A percentile compares a stretch with the other conserved stretches of the same genome.
Conservation (phyloP, 2,113 vertebrate genomes). For the Uria aalge region DNA sequence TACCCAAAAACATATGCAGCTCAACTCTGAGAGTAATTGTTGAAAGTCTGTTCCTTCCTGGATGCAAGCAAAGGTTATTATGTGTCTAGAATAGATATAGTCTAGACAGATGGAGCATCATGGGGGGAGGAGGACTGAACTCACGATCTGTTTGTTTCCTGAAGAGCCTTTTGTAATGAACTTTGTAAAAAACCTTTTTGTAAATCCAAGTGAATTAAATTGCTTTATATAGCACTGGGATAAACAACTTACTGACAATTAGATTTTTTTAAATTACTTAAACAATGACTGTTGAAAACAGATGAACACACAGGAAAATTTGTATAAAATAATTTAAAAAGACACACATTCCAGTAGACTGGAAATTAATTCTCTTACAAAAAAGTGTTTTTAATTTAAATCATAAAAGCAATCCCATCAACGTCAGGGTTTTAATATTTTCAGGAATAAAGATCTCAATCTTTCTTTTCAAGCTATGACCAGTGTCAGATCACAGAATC, state of each 20-base stretch:
- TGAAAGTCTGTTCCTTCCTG: constrained; percentile 19
- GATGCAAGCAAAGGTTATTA: not conserved
- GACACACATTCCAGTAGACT: not conserved
- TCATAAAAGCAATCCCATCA: not conserved
- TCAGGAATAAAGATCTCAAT: not conserved
- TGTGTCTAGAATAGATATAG: constrained; percentile 3
- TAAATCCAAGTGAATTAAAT: not conserved
- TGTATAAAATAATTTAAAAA: not conserved
- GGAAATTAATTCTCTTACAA: not conserved
- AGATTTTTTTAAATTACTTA: not conserved
- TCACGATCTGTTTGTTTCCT: constrained; percentile 3
- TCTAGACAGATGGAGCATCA: constrained; percentile 35
- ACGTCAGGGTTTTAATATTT: not conserved
- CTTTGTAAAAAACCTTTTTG: not conserved
- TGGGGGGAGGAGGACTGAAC: not conserved
- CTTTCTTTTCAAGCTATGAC: not conserved
- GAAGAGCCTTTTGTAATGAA: not conserved
- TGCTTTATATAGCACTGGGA: not conserved
- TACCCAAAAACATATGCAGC: not conserved
- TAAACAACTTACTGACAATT: not conserved
- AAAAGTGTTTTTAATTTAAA: not conserved
- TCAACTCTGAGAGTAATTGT: constrained; percentile 7
- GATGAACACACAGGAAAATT: not conserved
- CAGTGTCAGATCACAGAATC: not conserved
- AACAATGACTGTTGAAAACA: not conserved